Evolutionary conservation across 2,113 vertebrate species (phyloP).

Genomic region (Petrocephalus microphthalmus): DNA sequence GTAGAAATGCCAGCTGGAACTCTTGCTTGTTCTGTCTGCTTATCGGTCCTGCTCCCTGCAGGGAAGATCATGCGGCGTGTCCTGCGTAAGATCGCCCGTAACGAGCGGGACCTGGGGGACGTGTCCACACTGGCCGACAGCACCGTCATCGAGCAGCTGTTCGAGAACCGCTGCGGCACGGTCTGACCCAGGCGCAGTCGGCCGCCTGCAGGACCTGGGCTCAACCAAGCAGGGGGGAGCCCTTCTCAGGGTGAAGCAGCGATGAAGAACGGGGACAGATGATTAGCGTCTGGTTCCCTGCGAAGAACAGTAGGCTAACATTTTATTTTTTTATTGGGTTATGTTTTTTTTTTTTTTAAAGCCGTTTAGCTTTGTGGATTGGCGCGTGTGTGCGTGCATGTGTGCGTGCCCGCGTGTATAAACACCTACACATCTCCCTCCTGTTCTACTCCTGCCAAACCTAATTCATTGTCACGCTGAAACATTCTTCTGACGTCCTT

Average conservation of each 20-base stretch:
- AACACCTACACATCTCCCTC: neutral
- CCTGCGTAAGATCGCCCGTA: slow-evolving; percentile 83
- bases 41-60: slow-evolving; percentile 32
- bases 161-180: slow-evolving; percentile 70
- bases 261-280: neutral
- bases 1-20: neutral
- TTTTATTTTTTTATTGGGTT: slow-evolving; percentile 3
- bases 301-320: neutral
- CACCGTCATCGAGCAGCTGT: slow-evolving; percentile 77
- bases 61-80: slow-evolving; percentile 94
- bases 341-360: neutral
- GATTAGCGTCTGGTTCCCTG: neutral
- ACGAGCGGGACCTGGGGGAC: slow-evolving; percentile 83
- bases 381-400: neutral
- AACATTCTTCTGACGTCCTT: neutral
- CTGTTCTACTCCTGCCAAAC: neutral
- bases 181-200: slow-evolving; percentile 48
- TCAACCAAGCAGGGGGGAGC: neutral
- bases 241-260: neutral
- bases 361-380: neutral
- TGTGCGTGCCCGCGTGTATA: neutral
- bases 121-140: slow-evolving; percentile 84
- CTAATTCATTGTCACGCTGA: neutral
- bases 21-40: neutral
- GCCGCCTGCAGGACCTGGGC: neutral